Percentiles rank a stretch among this genome's conserved stretches.
Evolutionary conservation across 2,888 invertebrate genomes (phyloP).

Genomic region (Apantesis nais): DNA sequence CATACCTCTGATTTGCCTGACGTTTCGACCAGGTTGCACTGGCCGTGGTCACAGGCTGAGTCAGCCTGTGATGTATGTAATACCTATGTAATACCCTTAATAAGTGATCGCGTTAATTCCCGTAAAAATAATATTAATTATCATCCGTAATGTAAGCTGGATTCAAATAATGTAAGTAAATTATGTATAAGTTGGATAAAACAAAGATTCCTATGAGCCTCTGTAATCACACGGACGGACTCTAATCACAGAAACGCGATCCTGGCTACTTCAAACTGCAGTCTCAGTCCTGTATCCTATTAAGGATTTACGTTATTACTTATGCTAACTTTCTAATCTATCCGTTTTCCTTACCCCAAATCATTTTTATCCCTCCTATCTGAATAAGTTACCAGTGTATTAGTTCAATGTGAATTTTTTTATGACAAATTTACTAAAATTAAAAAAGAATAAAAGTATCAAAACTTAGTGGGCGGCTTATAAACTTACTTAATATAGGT

Average conservation of each 20-base stretch:
- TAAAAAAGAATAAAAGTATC: slow-evolving; percentile 43
- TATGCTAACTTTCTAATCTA: no score
- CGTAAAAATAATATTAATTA: no score
- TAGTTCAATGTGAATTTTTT: no score
- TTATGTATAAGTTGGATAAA: neutral
- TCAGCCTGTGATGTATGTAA: no score
- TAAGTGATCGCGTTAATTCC: no score
- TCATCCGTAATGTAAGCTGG: no score
- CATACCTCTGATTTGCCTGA: no score
- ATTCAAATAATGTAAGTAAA: neutral
- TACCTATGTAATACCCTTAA: no score
- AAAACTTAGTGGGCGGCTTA: slow-evolving; percentile 47
- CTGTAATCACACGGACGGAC: neutral
- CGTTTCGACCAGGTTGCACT: no score
- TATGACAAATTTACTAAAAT: neutral
- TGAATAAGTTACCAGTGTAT: neutral
- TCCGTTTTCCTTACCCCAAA: neutral
- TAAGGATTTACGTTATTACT: neutral
- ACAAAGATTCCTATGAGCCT: neutral
- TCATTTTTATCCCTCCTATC: neutral
- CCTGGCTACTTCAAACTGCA: neutral
- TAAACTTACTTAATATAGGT: slow-evolving; percentile 48
- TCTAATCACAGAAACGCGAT: neutral
- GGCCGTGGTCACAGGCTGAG: no score
- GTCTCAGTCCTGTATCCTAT: neutral